phyloP scores from a whole-genome alignment of 2,113 vertebrate species.

The Centropristis striata region DNA sequence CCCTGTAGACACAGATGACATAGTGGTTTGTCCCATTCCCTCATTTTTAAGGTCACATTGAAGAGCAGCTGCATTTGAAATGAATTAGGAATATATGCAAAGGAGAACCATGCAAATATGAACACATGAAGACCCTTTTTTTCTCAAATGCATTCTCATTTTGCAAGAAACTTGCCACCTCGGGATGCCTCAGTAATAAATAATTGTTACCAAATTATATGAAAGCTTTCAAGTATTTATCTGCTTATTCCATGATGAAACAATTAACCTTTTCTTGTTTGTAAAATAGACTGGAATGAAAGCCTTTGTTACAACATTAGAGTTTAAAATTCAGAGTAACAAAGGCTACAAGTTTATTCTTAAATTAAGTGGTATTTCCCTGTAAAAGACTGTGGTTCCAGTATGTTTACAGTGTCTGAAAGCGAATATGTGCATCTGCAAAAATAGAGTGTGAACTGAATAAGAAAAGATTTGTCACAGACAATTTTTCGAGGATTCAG shows the following conservation, averaged over 20 bases:
- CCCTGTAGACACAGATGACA: conserved; percentile 63
- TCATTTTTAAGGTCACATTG: conserved; percentile 63
- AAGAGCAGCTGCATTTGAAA: conserved; percentile 31
- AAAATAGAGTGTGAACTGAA: neutral
- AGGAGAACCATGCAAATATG: neutral
- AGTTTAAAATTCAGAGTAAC: neutral
- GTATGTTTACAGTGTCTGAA: conserved; percentile 12
- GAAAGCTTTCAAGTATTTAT: neutral
- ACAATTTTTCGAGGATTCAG: conserved; percentile 11
- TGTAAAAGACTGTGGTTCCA: conserved; percentile 20
- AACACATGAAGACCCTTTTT: neutral
- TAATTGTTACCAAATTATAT: neutral
- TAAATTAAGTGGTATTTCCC: conserved; percentile 58
- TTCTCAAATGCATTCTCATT: neutral
- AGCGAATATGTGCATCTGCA: conserved; percentile 9
- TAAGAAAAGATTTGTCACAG: neutral
- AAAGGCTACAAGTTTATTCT: conserved; percentile 3
- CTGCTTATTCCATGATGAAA: neutral
- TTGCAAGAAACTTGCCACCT: neutral
- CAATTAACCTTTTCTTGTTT: neutral
- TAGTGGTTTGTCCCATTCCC: conserved; percentile 38
- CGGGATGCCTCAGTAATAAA: neutral
- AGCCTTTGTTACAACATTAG: neutral
- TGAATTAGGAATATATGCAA: conserved; percentile 20
- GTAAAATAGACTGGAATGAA: neutral